These are phyloP conservation scores for Agrochola circellaris DNA, from an alignment of 2,888 invertebrate species.

Conservation along the genomic window DNA sequence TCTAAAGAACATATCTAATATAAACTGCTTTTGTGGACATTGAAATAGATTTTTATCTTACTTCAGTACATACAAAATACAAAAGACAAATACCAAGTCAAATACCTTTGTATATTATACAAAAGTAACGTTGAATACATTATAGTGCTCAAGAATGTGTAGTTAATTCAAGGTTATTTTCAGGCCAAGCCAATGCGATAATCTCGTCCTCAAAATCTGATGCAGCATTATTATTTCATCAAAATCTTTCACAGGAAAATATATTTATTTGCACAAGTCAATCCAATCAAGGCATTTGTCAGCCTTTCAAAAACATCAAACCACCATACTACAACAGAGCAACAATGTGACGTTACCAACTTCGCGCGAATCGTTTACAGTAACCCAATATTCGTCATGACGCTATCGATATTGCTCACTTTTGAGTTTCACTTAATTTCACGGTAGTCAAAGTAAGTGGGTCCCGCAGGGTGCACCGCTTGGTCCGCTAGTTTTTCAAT, in stretches of 20 bases:
- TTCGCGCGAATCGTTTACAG: conserved; percentile 11
- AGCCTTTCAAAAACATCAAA: conserved; percentile 32
- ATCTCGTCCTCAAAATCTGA: neutral
- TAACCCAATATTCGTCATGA: conserved; percentile 59
- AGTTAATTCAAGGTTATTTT: too few species aligned
- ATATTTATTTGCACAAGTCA: too few species aligned
- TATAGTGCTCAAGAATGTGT: neutral
- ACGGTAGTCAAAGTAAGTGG: conserved; percentile 75
- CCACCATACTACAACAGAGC: neutral
- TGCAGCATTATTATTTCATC: neutral
- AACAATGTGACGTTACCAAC: conserved; percentile 21
- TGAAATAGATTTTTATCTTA: neutral
- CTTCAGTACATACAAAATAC: too few species aligned
- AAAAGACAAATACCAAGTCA: too few species aligned
- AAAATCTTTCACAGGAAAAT: neutral
- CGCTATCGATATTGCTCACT: conserved; percentile 59
- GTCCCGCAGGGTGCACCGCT: conserved; percentile 64
- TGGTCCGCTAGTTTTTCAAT: conserved; percentile 76
- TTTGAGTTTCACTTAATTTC: conserved; percentile 74
- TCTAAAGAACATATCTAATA: neutral
- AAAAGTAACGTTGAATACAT: neutral
- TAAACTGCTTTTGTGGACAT: neutral
- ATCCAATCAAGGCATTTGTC: conserved; percentile 27
- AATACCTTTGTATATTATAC: too few species aligned
- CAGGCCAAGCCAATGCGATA: neutral